These are phyloP conservation scores for Amaurobius ferox DNA, from an alignment of 2,888 invertebrate species.

Conservation along the genomic window DNA sequence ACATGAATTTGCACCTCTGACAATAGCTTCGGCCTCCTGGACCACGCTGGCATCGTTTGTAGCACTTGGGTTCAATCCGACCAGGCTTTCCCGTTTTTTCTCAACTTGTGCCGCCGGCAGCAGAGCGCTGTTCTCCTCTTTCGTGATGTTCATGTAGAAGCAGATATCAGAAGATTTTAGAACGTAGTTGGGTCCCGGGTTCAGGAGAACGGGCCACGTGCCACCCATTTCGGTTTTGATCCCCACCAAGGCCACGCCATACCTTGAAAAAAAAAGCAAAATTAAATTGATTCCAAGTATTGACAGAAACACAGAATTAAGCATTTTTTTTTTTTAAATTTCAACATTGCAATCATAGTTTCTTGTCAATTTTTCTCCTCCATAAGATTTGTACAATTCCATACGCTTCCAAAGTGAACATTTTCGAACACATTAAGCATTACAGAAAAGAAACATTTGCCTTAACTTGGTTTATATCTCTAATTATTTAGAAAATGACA, in stretches of 20 bases:
- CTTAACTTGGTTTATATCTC: too few relatives aligned
- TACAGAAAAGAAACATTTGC: too few relatives aligned
- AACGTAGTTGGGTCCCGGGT: conserved; percentile 97
- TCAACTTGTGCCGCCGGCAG: conserved; percentile 68
- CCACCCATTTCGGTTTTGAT: conserved; percentile 95
- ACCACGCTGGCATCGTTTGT: not conserved
- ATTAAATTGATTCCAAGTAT: too few relatives aligned
- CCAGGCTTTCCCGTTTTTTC: conserved; percentile 39
- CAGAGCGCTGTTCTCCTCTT: conserved; percentile 97
- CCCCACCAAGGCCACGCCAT: conserved; percentile 96
- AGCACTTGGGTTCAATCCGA: conserved; percentile 17
- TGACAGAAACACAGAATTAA: too few relatives aligned
- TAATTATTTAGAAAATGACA: too few relatives aligned
- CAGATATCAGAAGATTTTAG: conserved; percentile 98
- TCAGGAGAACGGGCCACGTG: conserved; percentile 95
- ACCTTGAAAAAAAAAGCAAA: conserved; percentile 84
- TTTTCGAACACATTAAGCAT: too few relatives aligned
- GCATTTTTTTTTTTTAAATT: too few relatives aligned
- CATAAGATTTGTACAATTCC: too few relatives aligned
- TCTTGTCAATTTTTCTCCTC: too few relatives aligned
- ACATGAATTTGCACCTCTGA: conserved; percentile 23
- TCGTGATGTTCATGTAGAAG: conserved; percentile 98
- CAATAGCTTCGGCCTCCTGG: conserved; percentile 24
- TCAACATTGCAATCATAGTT: too few relatives aligned
- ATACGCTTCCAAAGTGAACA: too few relatives aligned